These are phyloP conservation scores for Dissostichus mawsoni DNA, from an alignment of 2,113 vertebrate genomes.

Conservation along the genomic window DNA sequence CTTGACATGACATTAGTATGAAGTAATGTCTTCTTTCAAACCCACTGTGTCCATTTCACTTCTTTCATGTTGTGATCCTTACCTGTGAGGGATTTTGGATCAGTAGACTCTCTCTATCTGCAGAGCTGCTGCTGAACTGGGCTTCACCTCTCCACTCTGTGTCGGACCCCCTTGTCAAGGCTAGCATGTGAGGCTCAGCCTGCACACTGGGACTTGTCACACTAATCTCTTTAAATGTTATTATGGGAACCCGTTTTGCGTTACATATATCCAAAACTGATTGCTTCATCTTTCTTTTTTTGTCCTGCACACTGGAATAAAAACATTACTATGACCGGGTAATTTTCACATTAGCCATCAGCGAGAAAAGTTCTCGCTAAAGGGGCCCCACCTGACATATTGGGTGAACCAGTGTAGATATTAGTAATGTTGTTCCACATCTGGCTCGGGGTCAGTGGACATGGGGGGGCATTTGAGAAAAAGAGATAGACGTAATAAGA, in stretches of 20 bases:
- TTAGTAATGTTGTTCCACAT: conserved; percentile 66
- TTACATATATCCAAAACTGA: conserved; percentile 60
- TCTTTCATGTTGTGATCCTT: conserved; percentile 10
- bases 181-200: conserved; percentile 41
- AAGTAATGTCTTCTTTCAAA: conserved; percentile 22
- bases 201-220: conserved; percentile 72
- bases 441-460: conserved; percentile 58
- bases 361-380: conserved; percentile 53
- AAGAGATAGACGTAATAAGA: conserved; percentile 33
- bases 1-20: conserved; percentile 32
- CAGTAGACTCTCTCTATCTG: conserved; percentile 28
- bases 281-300: conserved; percentile 63
- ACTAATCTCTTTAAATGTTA: conserved; percentile 78
- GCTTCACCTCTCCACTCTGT: conserved; percentile 49
- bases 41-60: conserved; percentile 4
- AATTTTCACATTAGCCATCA: conserved; percentile 66
- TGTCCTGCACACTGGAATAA: conserved; percentile 44
- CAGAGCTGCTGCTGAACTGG: conserved; percentile 65
- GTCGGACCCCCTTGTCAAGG: conserved; percentile 41
- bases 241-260: conserved; percentile 70
- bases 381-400: conserved; percentile 59
- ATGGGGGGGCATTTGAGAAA: conserved; percentile 20
- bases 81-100: conserved; percentile 27
- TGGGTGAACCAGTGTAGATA: conserved; percentile 53
- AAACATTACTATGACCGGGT: conserved; percentile 62